phyloP scores from a whole-genome alignment of 2,113 vertebrate genomes.

The Apteryx mantelli region DNA sequence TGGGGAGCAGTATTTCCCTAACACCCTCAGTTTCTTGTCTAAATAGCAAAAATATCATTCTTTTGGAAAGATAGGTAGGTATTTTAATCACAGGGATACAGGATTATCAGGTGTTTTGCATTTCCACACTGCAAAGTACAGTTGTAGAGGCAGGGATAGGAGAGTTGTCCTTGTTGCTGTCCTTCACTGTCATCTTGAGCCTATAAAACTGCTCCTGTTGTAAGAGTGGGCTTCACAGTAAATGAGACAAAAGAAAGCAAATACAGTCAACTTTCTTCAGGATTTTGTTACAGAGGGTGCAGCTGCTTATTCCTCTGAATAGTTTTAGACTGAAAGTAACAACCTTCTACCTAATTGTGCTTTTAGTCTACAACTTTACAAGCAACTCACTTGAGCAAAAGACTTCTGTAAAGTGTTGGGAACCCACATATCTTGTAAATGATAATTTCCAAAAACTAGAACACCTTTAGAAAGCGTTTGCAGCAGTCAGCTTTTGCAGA shows the following conservation, averaged over 20 bases:
- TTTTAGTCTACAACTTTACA: background rate
- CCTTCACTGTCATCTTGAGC: background rate
- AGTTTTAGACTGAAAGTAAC: background rate
- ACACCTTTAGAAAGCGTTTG: background rate
- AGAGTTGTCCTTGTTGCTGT: background rate
- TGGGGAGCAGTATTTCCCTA: background rate
- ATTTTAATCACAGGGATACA: background rate
- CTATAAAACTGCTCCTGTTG: background rate
- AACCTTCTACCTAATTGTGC: background rate
- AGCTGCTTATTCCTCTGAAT: constrained; percentile 11
- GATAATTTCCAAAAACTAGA: background rate
- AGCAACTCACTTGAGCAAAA: background rate
- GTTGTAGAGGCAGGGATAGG: background rate
- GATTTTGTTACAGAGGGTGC: constrained; percentile 26
- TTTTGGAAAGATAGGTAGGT: background rate
- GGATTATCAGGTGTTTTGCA: background rate
- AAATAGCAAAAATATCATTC: background rate
- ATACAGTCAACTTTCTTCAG: background rate
- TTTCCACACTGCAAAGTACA: background rate
- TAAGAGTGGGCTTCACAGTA: background rate
- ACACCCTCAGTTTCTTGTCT: background rate
- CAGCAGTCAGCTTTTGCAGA: background rate
- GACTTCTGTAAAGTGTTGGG: background rate
- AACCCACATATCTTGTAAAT: background rate
- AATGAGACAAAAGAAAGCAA: constrained; percentile 30